Percentiles rank a stretch among this genome's conserved stretches.
These are phyloP conservation scores for Pristionchus entomophagus DNA, from an alignment of 2,888 invertebrate species.

Conservation along the genomic window DNA sequence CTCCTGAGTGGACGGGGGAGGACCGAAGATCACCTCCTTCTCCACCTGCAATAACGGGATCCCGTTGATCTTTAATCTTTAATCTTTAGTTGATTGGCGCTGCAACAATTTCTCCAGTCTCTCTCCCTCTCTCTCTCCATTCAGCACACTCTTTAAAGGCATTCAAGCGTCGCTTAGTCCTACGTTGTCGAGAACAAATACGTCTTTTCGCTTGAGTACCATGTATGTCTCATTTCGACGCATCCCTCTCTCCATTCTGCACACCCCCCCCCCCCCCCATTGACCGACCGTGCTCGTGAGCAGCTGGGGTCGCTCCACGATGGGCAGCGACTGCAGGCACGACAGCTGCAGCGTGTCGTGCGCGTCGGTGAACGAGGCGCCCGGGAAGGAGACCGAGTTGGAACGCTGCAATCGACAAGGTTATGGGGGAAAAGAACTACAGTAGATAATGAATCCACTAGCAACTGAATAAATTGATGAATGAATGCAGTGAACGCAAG, in stretches of 20 bases:
- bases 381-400: slow-evolving; percentile 68
- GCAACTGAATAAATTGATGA: too few species aligned
- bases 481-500: too few species aligned
- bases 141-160: too few species aligned
- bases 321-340: slow-evolving; percentile 55
- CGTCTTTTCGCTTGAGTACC: too few species aligned
- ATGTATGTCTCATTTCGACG: background rate
- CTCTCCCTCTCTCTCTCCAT: too few species aligned
- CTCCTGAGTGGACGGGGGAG: background rate
- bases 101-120: too few species aligned
- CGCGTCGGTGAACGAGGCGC: slow-evolving; percentile 76
- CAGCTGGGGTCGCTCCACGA: slow-evolving; percentile 40
- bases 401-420: slow-evolving; percentile 68
- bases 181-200: background rate
- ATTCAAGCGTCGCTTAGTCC: too few species aligned
- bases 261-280: background rate
- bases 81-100: too few species aligned
- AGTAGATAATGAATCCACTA: background rate
- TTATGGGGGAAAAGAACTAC: background rate
- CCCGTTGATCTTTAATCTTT: background rate
- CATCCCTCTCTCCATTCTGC: too few species aligned
- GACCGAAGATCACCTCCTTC: slow-evolving; percentile 41
- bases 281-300: slow-evolving; percentile 32
- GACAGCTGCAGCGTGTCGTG: slow-evolving; percentile 69
- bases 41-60: background rate